Base-by-base conservation (phyloP, 1,140 invertebrate species). In the Phenacoccus solenopsis region DNA sequence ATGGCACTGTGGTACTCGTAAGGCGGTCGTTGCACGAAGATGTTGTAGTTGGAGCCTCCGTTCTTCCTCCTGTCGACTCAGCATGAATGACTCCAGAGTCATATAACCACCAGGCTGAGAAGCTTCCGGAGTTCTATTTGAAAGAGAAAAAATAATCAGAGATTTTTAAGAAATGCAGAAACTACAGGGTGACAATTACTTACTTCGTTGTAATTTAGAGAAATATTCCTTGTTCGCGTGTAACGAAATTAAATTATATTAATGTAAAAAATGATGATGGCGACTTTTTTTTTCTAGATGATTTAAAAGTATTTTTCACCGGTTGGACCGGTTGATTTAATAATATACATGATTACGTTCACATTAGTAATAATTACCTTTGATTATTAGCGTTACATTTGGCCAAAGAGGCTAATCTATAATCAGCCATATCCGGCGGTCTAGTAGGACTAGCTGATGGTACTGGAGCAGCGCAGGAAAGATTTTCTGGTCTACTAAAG, bases 71-170 rank as follows among this genome's bases (percentile, higher is more conserved):
- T 87, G 87, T 74, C 88, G 85, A 70, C 84, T 81, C 57, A 88
- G 79, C 87, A 90, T 89, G 73, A 90, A 83, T 77, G 89, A 86
- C 78, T 90, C 87, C 4, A 90, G 79, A 0, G 87, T 90, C 1
- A 85, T 79, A 74, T 84, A 84, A 16, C 82, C 73, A 28, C 59
- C 59, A 64, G 59, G 59, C 25, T 24, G 59, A 64, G 59, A 64
- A 64, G 59, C 25, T 16, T 64, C 59, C 12, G 59, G 59, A 16
- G 59, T 64, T 27, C 59, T 64, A 64, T 20, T 24, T 27, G 25
- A 13, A 7, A 59, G 20, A 4, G 12, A 64, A 64, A 27, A 24
- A 25, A 64, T 27, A 24, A 27, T 4, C n/a, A n/a, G n/a, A n/a
- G n/a, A 4, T 64, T 27, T 25, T 3, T 27, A 24, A 5, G 20